These are phyloP conservation scores for Geodia barretti DNA, from an alignment of 37 sponge, comb jelly and placozoan species.

Conservation along the genomic window DNA sequence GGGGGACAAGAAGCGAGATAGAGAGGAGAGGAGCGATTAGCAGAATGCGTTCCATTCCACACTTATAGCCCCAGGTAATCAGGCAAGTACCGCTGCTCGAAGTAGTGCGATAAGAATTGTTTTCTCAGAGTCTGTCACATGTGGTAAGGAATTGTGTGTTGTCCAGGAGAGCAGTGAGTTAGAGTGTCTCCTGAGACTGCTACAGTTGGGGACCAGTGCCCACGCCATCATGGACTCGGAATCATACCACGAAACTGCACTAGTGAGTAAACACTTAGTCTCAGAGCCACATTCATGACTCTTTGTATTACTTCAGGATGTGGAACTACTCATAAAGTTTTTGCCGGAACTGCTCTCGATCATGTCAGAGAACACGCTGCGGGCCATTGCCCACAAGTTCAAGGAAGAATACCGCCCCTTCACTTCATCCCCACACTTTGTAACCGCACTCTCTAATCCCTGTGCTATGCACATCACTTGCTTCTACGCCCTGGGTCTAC, in stretches of 20 bases:
- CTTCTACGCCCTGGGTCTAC: conserved; percentile 44
- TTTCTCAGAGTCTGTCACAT: background rate
- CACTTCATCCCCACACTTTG: conserved; percentile 26
- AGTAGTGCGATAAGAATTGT: background rate
- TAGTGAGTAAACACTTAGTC: conserved; percentile 49
- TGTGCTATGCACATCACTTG: conserved; percentile 54
- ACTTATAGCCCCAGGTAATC: background rate
- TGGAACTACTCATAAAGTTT: conserved; percentile 55
- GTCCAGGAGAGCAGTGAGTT: conserved; percentile 75
- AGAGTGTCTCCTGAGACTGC: conserved; percentile 73
- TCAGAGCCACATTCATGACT: too few relatives aligned
- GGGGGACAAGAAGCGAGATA: too few relatives aligned
- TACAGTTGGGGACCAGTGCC: conserved; percentile 74
- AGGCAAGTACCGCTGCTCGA: background rate
- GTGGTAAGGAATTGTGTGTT: background rate
- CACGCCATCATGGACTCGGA: conserved; percentile 72
- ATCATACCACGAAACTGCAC: conserved; percentile 55
- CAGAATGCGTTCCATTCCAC: background rate
- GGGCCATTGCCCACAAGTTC: conserved; percentile 27
- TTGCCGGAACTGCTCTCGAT: conserved; percentile 70
- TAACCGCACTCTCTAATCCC: conserved; percentile 22
- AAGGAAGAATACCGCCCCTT: conserved; percentile 45
- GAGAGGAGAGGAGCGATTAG: background rate
- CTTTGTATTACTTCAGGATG: conserved; percentile 49
- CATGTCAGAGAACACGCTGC: conserved; percentile 59